A percentile compares a stretch with the other conserved stretches of the same genome.
Evolutionary conservation across 2,113 vertebrate species (phyloP).

Genomic region (Chroicocephalus ridibundus): DNA sequence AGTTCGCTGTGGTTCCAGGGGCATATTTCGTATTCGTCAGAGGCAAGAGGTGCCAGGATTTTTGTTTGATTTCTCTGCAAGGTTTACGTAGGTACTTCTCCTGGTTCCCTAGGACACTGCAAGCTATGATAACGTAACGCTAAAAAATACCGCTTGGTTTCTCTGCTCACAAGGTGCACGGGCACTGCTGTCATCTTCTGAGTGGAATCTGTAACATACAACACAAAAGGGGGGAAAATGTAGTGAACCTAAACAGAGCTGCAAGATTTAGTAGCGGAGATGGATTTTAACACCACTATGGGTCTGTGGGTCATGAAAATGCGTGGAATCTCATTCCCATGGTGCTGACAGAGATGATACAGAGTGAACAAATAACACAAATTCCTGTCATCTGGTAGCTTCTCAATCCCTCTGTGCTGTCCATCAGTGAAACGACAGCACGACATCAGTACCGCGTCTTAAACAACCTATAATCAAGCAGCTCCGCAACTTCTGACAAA

Average conservation of each 20-base stretch:
- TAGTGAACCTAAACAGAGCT: neutral
- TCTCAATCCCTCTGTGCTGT: neutral
- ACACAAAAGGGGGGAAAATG: neutral
- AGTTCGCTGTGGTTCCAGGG: neutral
- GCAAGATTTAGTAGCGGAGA: neutral
- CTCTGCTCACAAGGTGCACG: neutral
- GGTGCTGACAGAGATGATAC: neutral
- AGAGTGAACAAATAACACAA: neutral
- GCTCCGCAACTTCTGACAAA: conserved; percentile 29
- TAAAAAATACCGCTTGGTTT: neutral
- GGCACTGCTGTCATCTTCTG: neutral
- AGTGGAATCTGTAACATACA: neutral
- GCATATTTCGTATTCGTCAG: accelerated
- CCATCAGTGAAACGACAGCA: neutral
- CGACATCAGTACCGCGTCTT: neutral
- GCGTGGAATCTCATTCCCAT: accelerated
- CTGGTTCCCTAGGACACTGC: neutral
- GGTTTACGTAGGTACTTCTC: neutral
- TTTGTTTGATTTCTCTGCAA: neutral
- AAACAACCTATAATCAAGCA: conserved; percentile 43
- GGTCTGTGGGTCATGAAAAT: neutral
- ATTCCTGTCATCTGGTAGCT: neutral
- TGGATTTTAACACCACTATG: neutral
- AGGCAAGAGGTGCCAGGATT: neutral
- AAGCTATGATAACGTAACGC: neutral